Conservation (phyloP, 2,113 vertebrate species). For the Takifugu bimaculatus region DNA sequence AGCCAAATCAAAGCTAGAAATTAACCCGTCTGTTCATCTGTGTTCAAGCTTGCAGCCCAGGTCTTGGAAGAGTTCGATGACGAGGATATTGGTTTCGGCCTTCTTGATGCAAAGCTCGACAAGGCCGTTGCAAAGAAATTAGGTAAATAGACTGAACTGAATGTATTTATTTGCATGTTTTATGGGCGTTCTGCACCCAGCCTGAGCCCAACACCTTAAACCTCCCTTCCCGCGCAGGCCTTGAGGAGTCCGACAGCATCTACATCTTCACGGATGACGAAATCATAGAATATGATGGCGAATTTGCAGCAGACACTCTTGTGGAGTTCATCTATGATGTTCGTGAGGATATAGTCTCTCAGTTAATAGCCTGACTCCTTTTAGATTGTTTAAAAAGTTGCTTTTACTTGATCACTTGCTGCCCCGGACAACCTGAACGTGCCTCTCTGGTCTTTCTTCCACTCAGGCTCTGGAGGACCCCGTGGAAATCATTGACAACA, state of each 20-base stretch:
- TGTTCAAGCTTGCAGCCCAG: slow-evolving; percentile 84
- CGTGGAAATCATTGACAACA: slow-evolving; percentile 86
- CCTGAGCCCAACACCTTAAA: neutral
- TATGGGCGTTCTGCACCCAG: neutral
- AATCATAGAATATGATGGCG: slow-evolving; percentile 88
- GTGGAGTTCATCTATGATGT: slow-evolving; percentile 91
- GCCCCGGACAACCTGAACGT: neutral
- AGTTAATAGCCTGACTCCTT: slow-evolving; percentile 56
- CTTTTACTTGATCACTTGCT: no score
- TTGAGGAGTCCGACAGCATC: slow-evolving; percentile 84
- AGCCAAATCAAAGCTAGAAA: no score
- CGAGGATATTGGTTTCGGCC: slow-evolving; percentile 84
- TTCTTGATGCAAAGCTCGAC: slow-evolving; percentile 85
- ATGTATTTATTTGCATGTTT: neutral
- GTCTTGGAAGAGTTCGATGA: slow-evolving; percentile 87
- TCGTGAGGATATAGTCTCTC: slow-evolving; percentile 69
- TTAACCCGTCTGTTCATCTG: slow-evolving; percentile 27
- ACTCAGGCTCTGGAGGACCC: slow-evolving; percentile 81
- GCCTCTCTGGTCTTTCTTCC: neutral
- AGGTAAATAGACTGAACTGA: slow-evolving; percentile 66
- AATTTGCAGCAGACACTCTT: slow-evolving; percentile 84
- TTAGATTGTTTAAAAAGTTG: slow-evolving; percentile 14
- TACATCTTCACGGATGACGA: slow-evolving; percentile 87
- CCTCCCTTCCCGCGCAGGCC: slow-evolving; percentile 61
- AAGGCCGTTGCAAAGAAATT: slow-evolving; percentile 84